phyloP scores from a whole-genome alignment of 2,113 vertebrate genomes.

The Lophura nycthemera region DNA sequence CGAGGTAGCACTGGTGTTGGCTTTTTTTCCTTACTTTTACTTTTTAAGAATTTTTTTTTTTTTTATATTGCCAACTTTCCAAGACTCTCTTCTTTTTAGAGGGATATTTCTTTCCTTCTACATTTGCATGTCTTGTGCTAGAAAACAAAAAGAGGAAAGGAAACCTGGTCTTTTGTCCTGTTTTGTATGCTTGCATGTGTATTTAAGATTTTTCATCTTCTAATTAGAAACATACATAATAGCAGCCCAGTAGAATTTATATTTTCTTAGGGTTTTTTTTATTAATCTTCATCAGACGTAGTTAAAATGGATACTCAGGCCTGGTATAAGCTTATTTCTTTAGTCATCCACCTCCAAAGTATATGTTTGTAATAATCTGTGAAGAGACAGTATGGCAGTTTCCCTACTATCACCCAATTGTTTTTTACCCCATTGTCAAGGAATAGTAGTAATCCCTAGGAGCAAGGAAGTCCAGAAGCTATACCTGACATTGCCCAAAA shows the following conservation, averaged over 20 bases:
- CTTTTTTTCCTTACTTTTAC: background rate
- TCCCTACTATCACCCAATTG: background rate
- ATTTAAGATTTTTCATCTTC: background rate
- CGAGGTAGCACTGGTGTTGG: background rate
- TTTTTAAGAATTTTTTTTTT: background rate
- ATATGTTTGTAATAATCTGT: background rate
- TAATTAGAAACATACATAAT: background rate
- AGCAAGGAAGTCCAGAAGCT: background rate
- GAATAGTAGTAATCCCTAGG: background rate
- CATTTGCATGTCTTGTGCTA: conserved; percentile 28
- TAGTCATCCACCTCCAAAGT: background rate
- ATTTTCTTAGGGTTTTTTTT: background rate
- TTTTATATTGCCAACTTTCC: background rate
- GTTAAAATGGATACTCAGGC: background rate
- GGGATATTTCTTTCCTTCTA: background rate
- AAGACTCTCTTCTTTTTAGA: background rate
- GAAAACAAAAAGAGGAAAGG: conserved; percentile 10
- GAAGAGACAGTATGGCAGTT: background rate
- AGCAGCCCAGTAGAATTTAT: background rate
- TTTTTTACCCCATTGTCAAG: background rate
- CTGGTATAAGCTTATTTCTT: background rate
- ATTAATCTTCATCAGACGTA: background rate
- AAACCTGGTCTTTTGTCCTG: background rate
- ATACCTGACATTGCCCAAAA: background rate
- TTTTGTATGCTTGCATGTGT: background rate